Base-by-base conservation (phyloP, 2,888 invertebrate species). In the Diplazon laetatorius region DNA sequence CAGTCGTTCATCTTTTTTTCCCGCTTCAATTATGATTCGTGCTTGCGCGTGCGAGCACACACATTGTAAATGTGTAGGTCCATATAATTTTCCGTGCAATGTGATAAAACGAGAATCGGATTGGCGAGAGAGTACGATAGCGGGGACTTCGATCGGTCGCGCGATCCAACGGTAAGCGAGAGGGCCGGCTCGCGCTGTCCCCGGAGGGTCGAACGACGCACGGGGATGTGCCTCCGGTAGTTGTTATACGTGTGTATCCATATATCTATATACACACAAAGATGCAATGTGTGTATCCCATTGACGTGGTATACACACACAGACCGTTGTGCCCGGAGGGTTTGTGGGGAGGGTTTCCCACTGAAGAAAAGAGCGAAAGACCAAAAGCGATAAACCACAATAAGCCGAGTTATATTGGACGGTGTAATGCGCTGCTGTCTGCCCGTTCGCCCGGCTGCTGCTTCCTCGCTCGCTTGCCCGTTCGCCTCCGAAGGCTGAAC, bases 391-490 rank as follows among this genome's bases (percentile, higher is more conserved):
- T 87, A 87, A 86, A 87, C 84, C 85, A 87, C 87, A 85, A 87
- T 86, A 87, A 87, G 85, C 84, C 83, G 84, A 85, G 84, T 85
- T 87, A 86, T 87, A 87, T 87, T 86, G 85, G 86, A 85, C 83
- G 86, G 83, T 86, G 87, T 86, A 87, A 85, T 84, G 85, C 84
- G 81, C 83, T 77, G 81, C 82, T 84, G 84, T 85, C 84, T 84
- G 79, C 83, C 81, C 65, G 79, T 59, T 79, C 73, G 76, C 46
- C 84, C 81, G 59, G 79, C 82, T 66, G 73, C 83, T 39, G 55
- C 65, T 74, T 39, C 57, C 74, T 73, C 62, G 74, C 65, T 71
- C 65, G 66, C 71, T 76, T 52, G 59, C 65, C 66, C 78, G 65
- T 71, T 62, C 72, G 83, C 78, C 85, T 85, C 83, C 83, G 83